Evolutionary conservation across 2,113 vertebrate species (phyloP).

Genomic region (Cichladusa arquata): DNA sequence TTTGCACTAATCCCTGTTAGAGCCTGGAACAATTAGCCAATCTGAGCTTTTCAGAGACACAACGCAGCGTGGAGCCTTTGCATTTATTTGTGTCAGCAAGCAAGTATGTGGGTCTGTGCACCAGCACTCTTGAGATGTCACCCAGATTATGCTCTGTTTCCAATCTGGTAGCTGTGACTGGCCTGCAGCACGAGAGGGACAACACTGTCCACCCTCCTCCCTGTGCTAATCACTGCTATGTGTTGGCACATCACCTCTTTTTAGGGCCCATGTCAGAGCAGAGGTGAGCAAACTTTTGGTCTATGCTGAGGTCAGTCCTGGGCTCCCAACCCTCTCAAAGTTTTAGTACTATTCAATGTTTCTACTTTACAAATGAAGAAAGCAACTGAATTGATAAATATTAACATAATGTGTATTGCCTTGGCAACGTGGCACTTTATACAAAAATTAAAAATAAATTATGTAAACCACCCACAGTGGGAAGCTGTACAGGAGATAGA

Average conservation of each 20-base stretch:
- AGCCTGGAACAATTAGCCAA: constrained; percentile 44
- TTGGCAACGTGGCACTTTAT: constrained; percentile 55
- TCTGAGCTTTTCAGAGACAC: constrained; percentile 22
- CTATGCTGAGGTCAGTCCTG: background rate
- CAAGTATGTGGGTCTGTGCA: background rate
- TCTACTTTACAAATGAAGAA: constrained; percentile 42
- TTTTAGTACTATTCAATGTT: background rate
- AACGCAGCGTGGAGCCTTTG: background rate
- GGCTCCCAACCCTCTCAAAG: background rate
- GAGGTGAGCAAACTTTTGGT: background rate
- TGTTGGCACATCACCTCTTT: background rate
- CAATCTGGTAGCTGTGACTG: background rate
- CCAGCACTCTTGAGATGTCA: constrained; percentile 30
- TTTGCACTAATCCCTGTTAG: constrained; percentile 53
- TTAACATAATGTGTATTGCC: constrained; percentile 60
- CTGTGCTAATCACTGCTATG: accelerated
- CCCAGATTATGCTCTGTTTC: constrained; percentile 5
- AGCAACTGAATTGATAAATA: constrained; percentile 59
- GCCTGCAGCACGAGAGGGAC: background rate
- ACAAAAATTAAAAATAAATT: constrained; percentile 63
- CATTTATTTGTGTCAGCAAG: constrained; percentile 45
- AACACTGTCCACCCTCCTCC: background rate
- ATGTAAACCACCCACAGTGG: constrained; percentile 43
- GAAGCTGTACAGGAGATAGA: constrained; percentile 38
- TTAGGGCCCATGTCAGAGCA: background rate